Base-by-base conservation (phyloP, 2,113 vertebrate genomes). In the Elephantulus edwardii region DNA sequence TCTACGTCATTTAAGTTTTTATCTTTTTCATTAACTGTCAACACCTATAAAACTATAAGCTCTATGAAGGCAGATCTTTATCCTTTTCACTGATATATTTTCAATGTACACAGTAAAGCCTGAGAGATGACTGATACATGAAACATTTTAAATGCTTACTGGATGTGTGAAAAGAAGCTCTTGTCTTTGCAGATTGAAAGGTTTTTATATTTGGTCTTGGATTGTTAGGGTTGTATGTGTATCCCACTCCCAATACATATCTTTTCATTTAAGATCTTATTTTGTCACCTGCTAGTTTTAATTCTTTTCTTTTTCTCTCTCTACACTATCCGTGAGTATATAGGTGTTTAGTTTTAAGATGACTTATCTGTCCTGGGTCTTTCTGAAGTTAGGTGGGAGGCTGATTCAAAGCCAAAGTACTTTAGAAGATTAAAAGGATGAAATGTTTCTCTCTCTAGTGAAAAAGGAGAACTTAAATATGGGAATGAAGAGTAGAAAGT, bases 41-140 rank as follows among this genome's bases (percentile, higher is more conserved):
- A 12, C 48, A 1, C 30, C 20, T 20, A 14, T 50, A 12, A 40
- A 28, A 72, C 40, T 19, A 19, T 71, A 72, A 78, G 26, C 26
- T 46, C 22, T 35, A 33, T 1, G 28, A 88, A 13, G n/a, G 5
- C 19, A 86, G 48, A 8, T 2, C 2, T 66, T 38, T 3, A 13
- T 44, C 50, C 12, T 5, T 38, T 79, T 22, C 40, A 84, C 17
- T 58, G 33, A 40, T 62, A 0, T 64, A 4, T 66, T 68, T 35
- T 30, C 40, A 48, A 56, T 78, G 38, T 82, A 58, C 60, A 64
- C 26, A 93, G 85, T 78, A 87, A 87, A 94, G 50, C 3, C 56
- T 79, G 33, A 38, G 0, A 42, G 14, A 26, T 42, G 3, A 7
- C 60, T 40, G 20, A 35, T 28, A 22, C 13, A 60, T 85, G 30